phyloP scores from a whole-genome alignment of 2,797 vertebrate genomes.

The Enteromius viviparus region DNA sequence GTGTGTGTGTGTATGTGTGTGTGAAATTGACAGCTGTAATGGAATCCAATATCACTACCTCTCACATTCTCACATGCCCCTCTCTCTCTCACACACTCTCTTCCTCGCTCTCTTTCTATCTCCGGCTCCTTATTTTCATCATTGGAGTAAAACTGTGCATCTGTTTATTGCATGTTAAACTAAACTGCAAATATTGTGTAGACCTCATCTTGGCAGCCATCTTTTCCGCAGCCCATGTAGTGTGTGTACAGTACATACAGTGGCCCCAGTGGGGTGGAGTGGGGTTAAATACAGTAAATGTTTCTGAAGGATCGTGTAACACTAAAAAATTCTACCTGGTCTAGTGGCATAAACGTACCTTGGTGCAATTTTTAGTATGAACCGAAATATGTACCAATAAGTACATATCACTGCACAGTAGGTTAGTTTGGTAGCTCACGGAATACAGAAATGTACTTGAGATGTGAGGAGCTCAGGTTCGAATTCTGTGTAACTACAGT shows the following conservation, averaged over 20 bases:
- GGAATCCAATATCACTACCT: constrained; percentile 72
- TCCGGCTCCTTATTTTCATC: not conserved
- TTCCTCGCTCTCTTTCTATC: not conserved
- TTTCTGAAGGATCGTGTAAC: not conserved
- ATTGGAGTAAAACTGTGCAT: constrained; percentile 2
- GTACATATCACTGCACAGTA: too few relatives aligned
- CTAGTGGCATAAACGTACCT: too few relatives aligned
- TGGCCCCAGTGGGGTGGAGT: too few relatives aligned
- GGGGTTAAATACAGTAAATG: too few relatives aligned
- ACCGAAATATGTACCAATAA: too few relatives aligned
- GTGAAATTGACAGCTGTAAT: constrained; percentile 47
- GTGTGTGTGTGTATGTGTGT: constrained; percentile 2
- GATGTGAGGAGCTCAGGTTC: too few relatives aligned
- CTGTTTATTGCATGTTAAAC: constrained; percentile 14
- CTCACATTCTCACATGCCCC: constrained; percentile 33
- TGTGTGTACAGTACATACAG: not conserved
- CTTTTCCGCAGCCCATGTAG: not conserved
- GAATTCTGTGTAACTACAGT: too few relatives aligned
- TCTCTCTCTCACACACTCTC: not conserved
- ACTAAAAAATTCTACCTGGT: not conserved
- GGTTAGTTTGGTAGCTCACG: too few relatives aligned
- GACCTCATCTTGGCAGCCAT: not conserved
- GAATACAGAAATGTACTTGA: too few relatives aligned
- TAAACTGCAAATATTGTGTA: constrained; percentile 13
- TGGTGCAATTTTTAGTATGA: too few relatives aligned